Percentiles rank a stretch among this genome's conserved stretches.
phyloP scores from a whole-genome alignment of 2,797 vertebrate genomes.

The Propithecus perrieri region DNA sequence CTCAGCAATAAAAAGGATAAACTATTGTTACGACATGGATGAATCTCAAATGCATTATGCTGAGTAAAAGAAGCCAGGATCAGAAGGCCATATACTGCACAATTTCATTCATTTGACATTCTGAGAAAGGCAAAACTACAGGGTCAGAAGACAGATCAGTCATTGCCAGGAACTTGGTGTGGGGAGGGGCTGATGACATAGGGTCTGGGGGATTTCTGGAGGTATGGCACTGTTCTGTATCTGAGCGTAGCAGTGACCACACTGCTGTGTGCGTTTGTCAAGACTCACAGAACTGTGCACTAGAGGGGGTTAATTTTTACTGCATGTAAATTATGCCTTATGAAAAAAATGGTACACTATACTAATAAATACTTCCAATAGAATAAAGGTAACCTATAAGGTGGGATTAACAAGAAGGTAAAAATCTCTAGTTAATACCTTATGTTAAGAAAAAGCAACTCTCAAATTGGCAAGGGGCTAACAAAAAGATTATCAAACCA shows the following conservation, averaged over 20 bases:
- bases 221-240: neutral
- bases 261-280: neutral
- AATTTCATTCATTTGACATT: neutral
- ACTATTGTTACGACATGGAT: neutral
- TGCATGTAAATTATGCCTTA: neutral
- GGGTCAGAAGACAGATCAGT: neutral
- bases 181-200: neutral
- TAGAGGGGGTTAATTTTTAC: neutral
- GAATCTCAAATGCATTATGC: neutral
- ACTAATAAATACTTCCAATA: slow-evolving; percentile 36
- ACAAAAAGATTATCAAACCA: slow-evolving; percentile 29
- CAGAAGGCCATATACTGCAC: neutral
- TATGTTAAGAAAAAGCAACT: slow-evolving; percentile 30
- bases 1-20: neutral
- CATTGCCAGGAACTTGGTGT: neutral
- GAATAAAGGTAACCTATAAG: neutral
- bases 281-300: neutral
- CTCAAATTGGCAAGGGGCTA: slow-evolving; percentile 10
- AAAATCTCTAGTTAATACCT: slow-evolving; percentile 39
- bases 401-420: neutral
- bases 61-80: neutral
- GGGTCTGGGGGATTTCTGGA: neutral
- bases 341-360: neutral
- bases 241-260: accelerated
- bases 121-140: neutral